These are phyloP conservation scores for Otus scops DNA, from an alignment of 2,797 vertebrate genomes.

Conservation along the genomic window DNA sequence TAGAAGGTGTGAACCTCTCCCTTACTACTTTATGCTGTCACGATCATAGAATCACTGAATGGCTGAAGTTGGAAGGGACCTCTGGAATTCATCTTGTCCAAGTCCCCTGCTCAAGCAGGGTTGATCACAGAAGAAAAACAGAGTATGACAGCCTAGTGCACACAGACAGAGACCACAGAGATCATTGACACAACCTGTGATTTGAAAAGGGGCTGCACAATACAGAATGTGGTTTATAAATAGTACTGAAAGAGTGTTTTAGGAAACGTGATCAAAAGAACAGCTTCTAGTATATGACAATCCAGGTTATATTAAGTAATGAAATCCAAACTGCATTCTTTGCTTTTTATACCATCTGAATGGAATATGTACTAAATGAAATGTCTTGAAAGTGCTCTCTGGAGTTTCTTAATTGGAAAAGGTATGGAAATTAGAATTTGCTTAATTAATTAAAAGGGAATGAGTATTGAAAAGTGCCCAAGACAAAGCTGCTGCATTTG, in stretches of 20 bases:
- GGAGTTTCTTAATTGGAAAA: slow-evolving; percentile 2
- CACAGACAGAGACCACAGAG: background rate
- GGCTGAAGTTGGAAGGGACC: rapidly evolving
- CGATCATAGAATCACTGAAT: background rate
- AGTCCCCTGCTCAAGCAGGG: background rate
- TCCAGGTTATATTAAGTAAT: background rate
- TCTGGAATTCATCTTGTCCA: background rate
- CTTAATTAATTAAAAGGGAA: slow-evolving; percentile 8
- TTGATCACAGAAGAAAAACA: background rate
- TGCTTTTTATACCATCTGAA: slow-evolving; percentile 6
- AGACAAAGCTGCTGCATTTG: background rate
- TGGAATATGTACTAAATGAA: background rate
- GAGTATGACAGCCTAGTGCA: background rate
- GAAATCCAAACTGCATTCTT: background rate
- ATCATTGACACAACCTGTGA: background rate
- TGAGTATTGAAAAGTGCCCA: background rate
- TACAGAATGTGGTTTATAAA: background rate
- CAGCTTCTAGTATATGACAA: background rate
- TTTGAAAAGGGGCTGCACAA: background rate
- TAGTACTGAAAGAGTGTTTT: background rate
- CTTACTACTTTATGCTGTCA: background rate
- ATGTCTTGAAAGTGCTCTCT: slow-evolving; percentile 1
- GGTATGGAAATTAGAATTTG: slow-evolving; percentile 11
- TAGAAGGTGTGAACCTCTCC: background rate
- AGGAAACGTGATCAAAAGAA: background rate